Conservation (phyloP, 2,797 vertebrate genomes). For the Ptychadena robeensis region DNA sequence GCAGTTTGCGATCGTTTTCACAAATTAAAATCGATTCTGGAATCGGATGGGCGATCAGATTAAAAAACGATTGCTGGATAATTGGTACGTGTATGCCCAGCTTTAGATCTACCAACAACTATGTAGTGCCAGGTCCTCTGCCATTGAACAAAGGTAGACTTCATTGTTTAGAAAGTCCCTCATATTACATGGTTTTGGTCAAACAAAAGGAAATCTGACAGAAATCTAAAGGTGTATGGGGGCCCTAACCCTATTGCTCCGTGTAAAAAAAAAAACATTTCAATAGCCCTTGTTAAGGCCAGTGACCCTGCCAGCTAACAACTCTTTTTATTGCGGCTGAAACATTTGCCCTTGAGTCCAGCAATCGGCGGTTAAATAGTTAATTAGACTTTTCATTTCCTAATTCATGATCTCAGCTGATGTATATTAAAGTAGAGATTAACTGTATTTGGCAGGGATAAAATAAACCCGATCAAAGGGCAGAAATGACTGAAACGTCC, state of each 20-base stretch:
- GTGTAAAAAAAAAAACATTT: background rate
- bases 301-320: background rate
- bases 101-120: no score
- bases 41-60: no score
- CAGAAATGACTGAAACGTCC: constrained; percentile 1
- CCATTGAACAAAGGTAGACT: no score
- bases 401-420: constrained; percentile 16
- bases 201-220: no score
- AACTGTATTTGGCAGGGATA: constrained; percentile 29
- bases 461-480: constrained; percentile 28
- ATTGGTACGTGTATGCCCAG: no score
- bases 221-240: no score
- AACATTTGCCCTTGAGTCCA: background rate
- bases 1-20: no score
- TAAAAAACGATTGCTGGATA: no score
- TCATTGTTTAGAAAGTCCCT: no score
- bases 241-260: background rate
- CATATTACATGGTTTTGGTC: no score
- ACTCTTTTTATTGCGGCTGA: background rate
- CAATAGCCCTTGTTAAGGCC: background rate
- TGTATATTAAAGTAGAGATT: constrained; percentile 35
- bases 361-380: background rate
- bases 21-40: no score
- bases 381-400: constrained; percentile 11
- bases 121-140: no score